Conservation (phyloP, 2,888 invertebrate genomes). For the Sicus ferrugineus region DNA sequence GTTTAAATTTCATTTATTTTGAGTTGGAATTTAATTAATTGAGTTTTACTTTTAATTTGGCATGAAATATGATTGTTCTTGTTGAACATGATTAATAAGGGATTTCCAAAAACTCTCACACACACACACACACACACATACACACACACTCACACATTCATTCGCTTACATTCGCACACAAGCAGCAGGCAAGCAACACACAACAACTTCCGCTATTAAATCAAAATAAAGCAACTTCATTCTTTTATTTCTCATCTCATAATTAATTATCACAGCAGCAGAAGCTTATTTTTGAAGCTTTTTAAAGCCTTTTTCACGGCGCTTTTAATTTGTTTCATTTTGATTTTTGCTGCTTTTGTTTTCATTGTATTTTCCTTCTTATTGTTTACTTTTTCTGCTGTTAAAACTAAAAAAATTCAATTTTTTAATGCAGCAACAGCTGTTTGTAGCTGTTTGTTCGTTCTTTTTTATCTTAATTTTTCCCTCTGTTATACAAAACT, state of each 20-base stretch:
- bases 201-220: conserved; percentile 17
- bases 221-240: neutral
- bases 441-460: neutral
- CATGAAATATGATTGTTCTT: conserved; percentile 3
- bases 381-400: neutral
- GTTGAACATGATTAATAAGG: conserved; percentile 8
- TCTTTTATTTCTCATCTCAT: conserved; percentile 15
- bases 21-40: neutral
- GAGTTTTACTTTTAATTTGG: neutral
- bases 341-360: conserved; percentile 1
- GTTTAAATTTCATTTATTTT: no score
- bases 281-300: conserved; percentile 18
- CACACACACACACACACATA: neutral
- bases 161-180: neutral
- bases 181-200: neutral
- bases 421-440: neutral
- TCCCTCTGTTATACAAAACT: conserved; percentile 38
- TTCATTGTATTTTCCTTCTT: neutral
- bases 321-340: neutral
- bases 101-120: neutral
- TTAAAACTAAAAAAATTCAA: neutral
- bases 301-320: neutral
- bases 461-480: conserved; percentile 11
- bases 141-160: neutral
- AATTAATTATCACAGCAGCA: conserved; percentile 25